Conservation (phyloP, 2,797 vertebrate species). For the Notolabrus celidotus region DNA sequence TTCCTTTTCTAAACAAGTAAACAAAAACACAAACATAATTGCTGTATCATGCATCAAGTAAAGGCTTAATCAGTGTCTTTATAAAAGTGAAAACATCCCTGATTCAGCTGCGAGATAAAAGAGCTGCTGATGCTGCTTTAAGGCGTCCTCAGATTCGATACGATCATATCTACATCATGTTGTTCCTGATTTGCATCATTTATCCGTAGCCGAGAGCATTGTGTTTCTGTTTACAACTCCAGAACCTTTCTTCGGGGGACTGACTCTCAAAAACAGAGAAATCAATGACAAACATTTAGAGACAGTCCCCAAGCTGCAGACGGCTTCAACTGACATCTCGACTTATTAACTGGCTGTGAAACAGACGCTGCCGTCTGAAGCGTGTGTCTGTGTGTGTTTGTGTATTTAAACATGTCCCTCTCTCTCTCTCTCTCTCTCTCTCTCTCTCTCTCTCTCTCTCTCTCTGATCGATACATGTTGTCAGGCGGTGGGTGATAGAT, state of each 20-base stretch:
- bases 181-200: background rate
- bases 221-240: background rate
- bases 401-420: constrained; percentile 21
- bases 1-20: too few relatives aligned
- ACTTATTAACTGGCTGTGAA: constrained; percentile 27
- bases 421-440: background rate
- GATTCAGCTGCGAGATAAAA: too few relatives aligned
- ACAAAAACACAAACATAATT: too few relatives aligned
- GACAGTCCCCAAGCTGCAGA: background rate
- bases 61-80: too few relatives aligned
- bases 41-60: too few relatives aligned
- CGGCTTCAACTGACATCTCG: constrained; percentile 10
- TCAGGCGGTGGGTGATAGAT: constrained; percentile 74
- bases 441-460: background rate
- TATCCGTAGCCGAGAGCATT: background rate
- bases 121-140: background rate
- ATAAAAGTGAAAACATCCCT: too few relatives aligned
- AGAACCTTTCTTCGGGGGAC: background rate
- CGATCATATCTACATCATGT: background rate
- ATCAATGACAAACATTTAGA: constrained; percentile 3
- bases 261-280: background rate
- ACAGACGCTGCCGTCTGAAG: constrained; percentile 19
- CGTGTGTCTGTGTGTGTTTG: background rate
- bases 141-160: background rate
- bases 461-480: constrained; percentile 67